Percentiles rank a stretch among this genome's conserved stretches.
Conservation (phyloP, 2,113 vertebrate species). For the Myotis davidii region DNA sequence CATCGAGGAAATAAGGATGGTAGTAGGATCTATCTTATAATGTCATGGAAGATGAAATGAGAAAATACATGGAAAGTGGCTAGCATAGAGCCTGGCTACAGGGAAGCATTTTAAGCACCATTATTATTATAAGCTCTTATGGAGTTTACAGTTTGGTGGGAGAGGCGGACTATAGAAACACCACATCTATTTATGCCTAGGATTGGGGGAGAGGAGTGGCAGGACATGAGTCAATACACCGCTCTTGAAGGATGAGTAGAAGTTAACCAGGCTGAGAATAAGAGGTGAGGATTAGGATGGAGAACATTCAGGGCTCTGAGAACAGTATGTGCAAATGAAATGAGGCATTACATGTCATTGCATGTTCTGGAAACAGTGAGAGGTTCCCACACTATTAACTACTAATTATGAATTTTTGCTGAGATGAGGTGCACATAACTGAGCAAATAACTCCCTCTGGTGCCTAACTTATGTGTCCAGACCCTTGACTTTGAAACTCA, state of each 20-base stretch:
- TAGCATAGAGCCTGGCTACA: neutral
- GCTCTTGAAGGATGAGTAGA: slow-evolving; percentile 34
- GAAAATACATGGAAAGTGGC: neutral
- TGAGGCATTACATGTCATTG: neutral
- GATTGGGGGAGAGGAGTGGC: neutral
- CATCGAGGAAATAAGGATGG: neutral
- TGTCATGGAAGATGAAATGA: neutral
- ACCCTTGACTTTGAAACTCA: slow-evolving; percentile 1
- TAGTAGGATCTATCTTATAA: neutral
- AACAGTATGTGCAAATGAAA: neutral
- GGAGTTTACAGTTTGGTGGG: neutral
- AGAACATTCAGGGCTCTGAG: neutral
- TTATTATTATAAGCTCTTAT: neutral
- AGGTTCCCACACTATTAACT: neutral
- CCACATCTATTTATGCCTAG: neutral
- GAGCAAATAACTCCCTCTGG: slow-evolving; percentile 3
- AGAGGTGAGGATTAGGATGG: neutral
- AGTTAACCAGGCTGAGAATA: neutral
- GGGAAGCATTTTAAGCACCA: neutral
- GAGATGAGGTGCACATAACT: neutral
- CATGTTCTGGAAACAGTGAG: neutral
- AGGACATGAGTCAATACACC: neutral
- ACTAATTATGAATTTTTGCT: slow-evolving; percentile 23
- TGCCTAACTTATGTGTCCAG: neutral
- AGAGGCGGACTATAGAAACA: neutral